Evolutionary conservation across 1,140 invertebrate genomes (phyloP), one percentile per base, ranked within the genome.

Genomic region (Orius laevigatus): DNA sequence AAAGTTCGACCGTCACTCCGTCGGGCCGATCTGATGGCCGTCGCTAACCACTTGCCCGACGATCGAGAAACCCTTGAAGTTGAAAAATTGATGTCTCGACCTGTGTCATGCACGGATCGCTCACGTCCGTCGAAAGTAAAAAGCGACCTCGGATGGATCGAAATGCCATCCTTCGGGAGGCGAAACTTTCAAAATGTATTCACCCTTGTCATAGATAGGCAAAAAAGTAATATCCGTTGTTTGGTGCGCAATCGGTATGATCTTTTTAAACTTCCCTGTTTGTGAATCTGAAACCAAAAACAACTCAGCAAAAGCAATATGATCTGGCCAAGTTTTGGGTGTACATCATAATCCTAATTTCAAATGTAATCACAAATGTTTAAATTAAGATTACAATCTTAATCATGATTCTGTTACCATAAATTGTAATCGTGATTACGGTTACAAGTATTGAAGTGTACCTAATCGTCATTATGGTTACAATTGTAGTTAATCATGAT

Each of bases 161-260:
- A 98, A 97, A 62, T 80, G 89, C 91, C 92, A 97, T 18, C 93
- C 93, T 46, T 76, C 70, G 10, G 92, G 91, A 33, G 90, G 86
- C 48, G 48, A 47, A 10, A 57, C 81, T 67, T 81, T 81, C 31
- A 91, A 65, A 32, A 86, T 58, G 61, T 96, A 97, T 59, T 92
- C 84, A 25, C 92, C 93, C 63, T 92, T 93, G 60, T 93, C 90
- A 64, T 98, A 96, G 2, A 98, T 66, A 8, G 93, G 94, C 55
- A n/a, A 98, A 73, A 59, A 98, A 94, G 61, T 96, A 98, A 65
- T 98, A 98, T 1, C 92, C 94, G 69, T 89, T 96, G 54, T 91
- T 93, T 14, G 94, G 92, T 2, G 92, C 92, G 70, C 90, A 93
- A 62, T 94, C 91, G 1, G 90, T 96, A 59, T 89, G 81, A 62